Base-by-base conservation (phyloP, 2,888 invertebrate genomes). In the Lithodes maja region DNA sequence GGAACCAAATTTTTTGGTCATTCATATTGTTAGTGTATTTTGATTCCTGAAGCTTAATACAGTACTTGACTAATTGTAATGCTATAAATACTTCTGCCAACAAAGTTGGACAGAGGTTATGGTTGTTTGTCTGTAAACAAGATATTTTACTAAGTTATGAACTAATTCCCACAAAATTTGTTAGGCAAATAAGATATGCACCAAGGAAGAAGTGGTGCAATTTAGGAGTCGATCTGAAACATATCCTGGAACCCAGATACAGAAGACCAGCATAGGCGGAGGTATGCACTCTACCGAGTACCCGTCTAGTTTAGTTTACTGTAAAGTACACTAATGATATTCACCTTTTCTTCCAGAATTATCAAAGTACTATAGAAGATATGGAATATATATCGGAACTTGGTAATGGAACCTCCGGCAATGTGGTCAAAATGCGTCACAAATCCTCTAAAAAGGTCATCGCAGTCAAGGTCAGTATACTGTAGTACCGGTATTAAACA, bases 381-480 rank as follows among this genome's bases (percentile, higher is more conserved):
- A 95, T 98, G 93, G 96, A 97, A 92, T 97, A 97, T 92, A 94
- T 98, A 87, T 97, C 97, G 1, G 98, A 98, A 94, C 95, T 98
- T 87, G 98, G 98, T 86, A 97, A 97, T 93, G 99, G 99, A 15
- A 99, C 99, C 15, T 99, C 99, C 94, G 99, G 99, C 7, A 98
- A 99, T 94, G 99, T 99, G 7, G 97, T 98, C 68, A 98, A 98
- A 94, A 99, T 99, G 99, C 94, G 96, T 92, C 99, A 99, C 94
- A 96, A 95, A 93, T 96, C 97, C 0, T 98, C 98, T 90, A 95
- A 95, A 71, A 96, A 96, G 93, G 95, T 98, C 87, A 98, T 99
- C 93, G 99, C 99, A 92, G 99, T 99, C 2, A 99, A 99, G 95
- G 97, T 97, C 94, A 93, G 93, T 92, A 17, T 12, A 61, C 33